Percentiles rank a stretch among this genome's conserved stretches.
Conservation (phyloP, 2,797 vertebrate genomes). For the Microctenopoma stevenorrisi region DNA sequence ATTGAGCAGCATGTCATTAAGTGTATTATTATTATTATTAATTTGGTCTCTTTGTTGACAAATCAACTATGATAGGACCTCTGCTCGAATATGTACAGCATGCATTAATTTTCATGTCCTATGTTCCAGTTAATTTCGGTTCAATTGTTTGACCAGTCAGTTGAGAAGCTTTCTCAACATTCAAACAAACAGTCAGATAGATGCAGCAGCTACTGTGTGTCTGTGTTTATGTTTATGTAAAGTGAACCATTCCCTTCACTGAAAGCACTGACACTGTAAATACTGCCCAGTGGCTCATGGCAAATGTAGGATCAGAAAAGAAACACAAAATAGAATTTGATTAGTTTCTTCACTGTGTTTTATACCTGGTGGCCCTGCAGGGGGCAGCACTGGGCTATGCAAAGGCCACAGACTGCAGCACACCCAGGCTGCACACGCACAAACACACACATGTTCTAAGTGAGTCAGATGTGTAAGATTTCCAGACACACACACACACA, state of each 20-base stretch:
- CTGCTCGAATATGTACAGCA: no score
- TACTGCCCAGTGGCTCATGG: neutral
- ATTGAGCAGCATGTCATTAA: no score
- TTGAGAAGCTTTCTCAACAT: neutral
- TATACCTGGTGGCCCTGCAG: slow-evolving; percentile 43
- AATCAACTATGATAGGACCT: no score
- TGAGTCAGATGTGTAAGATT: neutral
- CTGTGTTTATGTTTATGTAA: neutral
- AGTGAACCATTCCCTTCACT: neutral
- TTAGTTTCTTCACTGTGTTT: neutral
- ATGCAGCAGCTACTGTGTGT: neutral
- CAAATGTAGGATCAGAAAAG: neutral
- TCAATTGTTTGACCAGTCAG: no score
- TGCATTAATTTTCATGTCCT: no score
- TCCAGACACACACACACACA: neutral
- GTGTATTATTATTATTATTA: no score
- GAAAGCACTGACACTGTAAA: neutral
- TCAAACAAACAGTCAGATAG: neutral
- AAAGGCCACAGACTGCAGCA: slow-evolving; percentile 20
- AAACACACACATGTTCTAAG: neutral
- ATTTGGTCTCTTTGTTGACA: no score
- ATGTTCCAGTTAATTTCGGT: no score
- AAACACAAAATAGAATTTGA: neutral
- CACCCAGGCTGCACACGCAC: slow-evolving; percentile 1
- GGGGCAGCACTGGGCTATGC: slow-evolving; percentile 63